Base-by-base conservation (phyloP, 2,888 invertebrate genomes). In the Leucophenga montana region DNA sequence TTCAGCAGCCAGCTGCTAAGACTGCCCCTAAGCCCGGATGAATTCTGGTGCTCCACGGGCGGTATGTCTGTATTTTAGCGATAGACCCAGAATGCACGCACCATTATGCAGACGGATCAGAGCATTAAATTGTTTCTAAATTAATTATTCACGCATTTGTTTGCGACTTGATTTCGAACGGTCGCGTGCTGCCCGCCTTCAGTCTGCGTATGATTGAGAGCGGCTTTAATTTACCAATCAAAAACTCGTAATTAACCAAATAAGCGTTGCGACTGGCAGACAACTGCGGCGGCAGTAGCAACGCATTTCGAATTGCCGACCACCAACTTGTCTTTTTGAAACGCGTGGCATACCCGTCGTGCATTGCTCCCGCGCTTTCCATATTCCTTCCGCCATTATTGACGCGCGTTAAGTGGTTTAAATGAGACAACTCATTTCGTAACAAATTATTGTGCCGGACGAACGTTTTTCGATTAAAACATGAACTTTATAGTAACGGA, bases 171-270 rank as follows among this genome's bases (percentile, higher is more conserved):
- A 82, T 82, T 82, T 83, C 78, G 82, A 80, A 82, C 80, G 48
- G 62, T 53, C 50, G 69, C 78, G 62, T 71, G 69, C 75, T 69
- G 74, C 75, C 70, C 71, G 69, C 67, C 74, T 66, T 65, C 48
- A 65, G 68, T 62, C 67, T 72, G 70, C 67, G 67, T 68, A 72
- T 71, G 66, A 71, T 73, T 59, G 44, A 20, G 44, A n/a, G 44
- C 18, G 18, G 75, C 75, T 77, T 82, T 78, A 79, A 83, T 83
- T 82, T 82, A 83, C 78, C 84, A 84, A 83, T 84, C 84, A 82
- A 82, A 82, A 84, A 82, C 79, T 82, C 84, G 81, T 82, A 82
- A 84, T 82, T 82, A 84, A 82, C 82, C 83, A 79, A 84, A 82
- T 82, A 84, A 83, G 83, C 82, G 64, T 27, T 18, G 16, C 78